Evolutionary conservation across 2,797 vertebrate genomes (phyloP), one percentile per base, ranked within the genome.

Genomic region (Semaprochilodus insignis): DNA sequence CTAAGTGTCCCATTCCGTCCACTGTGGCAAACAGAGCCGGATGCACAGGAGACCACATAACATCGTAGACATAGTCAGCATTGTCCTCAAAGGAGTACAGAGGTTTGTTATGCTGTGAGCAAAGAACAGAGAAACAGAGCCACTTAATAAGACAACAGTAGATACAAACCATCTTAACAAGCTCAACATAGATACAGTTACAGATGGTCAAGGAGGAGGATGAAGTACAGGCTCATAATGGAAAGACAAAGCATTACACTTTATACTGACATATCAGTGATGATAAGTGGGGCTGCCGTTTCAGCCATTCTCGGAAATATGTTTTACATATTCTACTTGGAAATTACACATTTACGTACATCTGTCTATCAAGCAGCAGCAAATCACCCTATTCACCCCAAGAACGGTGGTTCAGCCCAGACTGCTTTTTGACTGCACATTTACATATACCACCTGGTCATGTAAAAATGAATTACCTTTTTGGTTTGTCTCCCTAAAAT

Each of bases 81-180:
- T 96, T 96, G 93, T 96, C 96, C 94, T 97, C 96, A 92, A 97
- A 97, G 90, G 96, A 96, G 94, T 95, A 96, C 83, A 97, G 94
- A 87, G 95, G 94, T 93, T 96, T 96, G 94, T 96, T 95, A 92
- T 96, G 94, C 96, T 96, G 95, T 74, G 83, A 89, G 89, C 80
- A 70, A 88, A 90, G 91, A 91, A 93, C 82, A 93, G 89, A 88
- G 83, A 86, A 86, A 88, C 85, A 87, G 87, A 21, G 36, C n/a
- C 31, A 75, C 13, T 14, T 48, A 5, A 14, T 48, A 48, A 11
- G 44, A 70, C 70, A 72, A 7, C 17, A 19, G 89, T 88, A 55
- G 57, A 89, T 87, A 81, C 78, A 85, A 80, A 80, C 82, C 73
- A 82, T 63, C 60, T 13, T 6, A 21, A 69, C 36, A 36, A 36